Evolutionary conservation across 2,888 invertebrate genomes (phyloP).

Genomic region (Drosophila borborema): DNA sequence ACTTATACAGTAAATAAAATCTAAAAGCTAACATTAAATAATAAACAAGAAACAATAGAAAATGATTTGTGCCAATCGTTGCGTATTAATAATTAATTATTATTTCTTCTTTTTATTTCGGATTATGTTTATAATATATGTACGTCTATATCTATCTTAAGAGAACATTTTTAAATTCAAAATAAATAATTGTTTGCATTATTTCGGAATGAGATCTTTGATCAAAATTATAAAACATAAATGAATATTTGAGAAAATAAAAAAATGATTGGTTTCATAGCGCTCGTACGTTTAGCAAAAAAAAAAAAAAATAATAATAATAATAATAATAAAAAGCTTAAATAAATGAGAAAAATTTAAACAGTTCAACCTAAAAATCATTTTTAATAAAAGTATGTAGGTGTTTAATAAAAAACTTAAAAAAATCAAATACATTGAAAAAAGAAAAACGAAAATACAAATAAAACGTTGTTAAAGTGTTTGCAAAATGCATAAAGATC

Average conservation of each 20-base stretch:
- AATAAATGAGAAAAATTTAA: conserved; percentile 63
- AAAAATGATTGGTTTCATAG: conserved; percentile 85
- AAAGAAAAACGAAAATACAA: conserved; percentile 33
- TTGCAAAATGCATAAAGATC: conserved; percentile 74
- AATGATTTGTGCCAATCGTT: conserved; percentile 48
- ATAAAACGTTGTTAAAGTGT: conserved; percentile 78
- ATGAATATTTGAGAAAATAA: conserved; percentile 65
- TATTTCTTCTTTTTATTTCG: background rate
- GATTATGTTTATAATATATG: conserved; percentile 1
- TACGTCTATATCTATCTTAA: conserved; percentile 14
- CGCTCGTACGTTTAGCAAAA: conserved; percentile 85
- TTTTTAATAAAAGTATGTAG: conserved; percentile 71
- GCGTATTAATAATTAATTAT: conserved; percentile 10
- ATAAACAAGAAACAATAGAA: conserved; percentile 4
- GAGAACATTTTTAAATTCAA: background rate
- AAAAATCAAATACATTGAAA: conserved; percentile 63
- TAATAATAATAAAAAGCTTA: conserved; percentile 71
- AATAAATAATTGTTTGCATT: background rate
- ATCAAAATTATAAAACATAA: conserved; percentile 30
- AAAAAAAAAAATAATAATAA: too few species aligned
- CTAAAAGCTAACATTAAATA: conserved; percentile 31
- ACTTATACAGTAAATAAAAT: conserved; percentile 66
- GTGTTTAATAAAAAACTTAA: conserved; percentile 65
- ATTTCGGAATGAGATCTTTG: conserved; percentile 11
- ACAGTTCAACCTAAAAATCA: conserved; percentile 66